Evolutionary conservation across 53 echinoderm and acorn worm species (phyloP), one percentile per base, ranked within the genome.

Genomic region (Echinometra lucunter): DNA sequence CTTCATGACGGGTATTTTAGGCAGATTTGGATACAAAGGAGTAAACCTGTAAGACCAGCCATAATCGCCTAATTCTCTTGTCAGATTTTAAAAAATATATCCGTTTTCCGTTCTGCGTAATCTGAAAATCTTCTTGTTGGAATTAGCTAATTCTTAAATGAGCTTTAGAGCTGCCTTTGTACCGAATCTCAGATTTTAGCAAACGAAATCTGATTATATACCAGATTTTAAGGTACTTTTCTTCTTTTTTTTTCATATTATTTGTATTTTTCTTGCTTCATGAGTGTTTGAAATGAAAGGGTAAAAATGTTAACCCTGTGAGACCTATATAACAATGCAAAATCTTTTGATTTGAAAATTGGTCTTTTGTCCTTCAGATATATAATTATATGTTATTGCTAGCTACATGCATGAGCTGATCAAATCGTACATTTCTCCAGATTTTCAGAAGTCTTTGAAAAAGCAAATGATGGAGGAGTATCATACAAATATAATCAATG

Each of bases 111-210:
- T 66, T 12, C 32, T 6, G 27, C 3, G 30, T 92, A 45, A 92
- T 92, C 92, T 70, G 27, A 10, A 40, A 92, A 92, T 92, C 92
- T 70, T 45, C 92, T 92, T 92, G 92, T 70, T 92, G 28, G 72
- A 92, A 92, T 90, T 70, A 92, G 74, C 92, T 92, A 74, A 92
- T 92, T 45, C 92, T 92, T 2, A 92, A 92, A 92, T 70, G 72
- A 70, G 44, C 92, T 70, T 72, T 92, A n/a, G 40, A 56, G 53
- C 60, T 35, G 23, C 40, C n/a, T 58, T 57, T 57, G n/a, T 28
- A 25, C n/a, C 38, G 40, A 75, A 75, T 19, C 75, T 42, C 40
- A 38, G 78, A 78, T 78, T 78, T 78, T 42, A 78, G 40, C 78
- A 37, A 72, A 78, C 78, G 78, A 78, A 78, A 78, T 78, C 78